Evolutionary conservation across 2,888 invertebrate genomes (phyloP).

Genomic region (Tanaodytes sp.): DNA sequence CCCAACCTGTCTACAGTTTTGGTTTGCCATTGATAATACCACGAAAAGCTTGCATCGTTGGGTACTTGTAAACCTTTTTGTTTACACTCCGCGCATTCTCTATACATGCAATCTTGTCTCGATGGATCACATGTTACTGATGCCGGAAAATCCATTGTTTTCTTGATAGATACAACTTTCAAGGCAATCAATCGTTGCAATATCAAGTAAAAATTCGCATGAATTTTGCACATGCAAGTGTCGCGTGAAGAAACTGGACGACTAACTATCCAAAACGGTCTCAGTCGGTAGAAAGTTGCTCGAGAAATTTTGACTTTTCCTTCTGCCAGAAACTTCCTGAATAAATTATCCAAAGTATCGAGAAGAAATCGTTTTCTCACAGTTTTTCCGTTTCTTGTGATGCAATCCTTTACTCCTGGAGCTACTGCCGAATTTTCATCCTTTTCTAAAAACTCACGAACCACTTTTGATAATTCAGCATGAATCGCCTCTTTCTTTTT

Average conservation of each 20-base stretch:
- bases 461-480: slow-evolving; percentile 12
- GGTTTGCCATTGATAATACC: slow-evolving; percentile 32
- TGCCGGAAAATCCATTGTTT: slow-evolving; percentile 6
- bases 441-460: slow-evolving; percentile 16
- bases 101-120: slow-evolving; percentile 16
- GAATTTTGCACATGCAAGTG: slow-evolving; percentile 23
- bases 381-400: slow-evolving; percentile 22
- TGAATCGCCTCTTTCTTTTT: slow-evolving; percentile 21
- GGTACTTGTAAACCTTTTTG: background rate
- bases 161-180: slow-evolving; percentile 25
- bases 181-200: slow-evolving; percentile 12
- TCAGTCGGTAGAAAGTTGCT: slow-evolving; percentile 35
- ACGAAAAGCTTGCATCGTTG: slow-evolving; percentile 7
- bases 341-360: slow-evolving; percentile 39
- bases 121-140: slow-evolving; percentile 21
- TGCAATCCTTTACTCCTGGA: slow-evolving; percentile 32
- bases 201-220: slow-evolving; percentile 36
- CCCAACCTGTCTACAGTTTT: slow-evolving; percentile 19
- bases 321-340: slow-evolving; percentile 28
- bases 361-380: slow-evolving; percentile 37
- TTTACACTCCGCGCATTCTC: slow-evolving; percentile 22
- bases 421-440: slow-evolving; percentile 30
- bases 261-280: slow-evolving; percentile 40
- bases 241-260: slow-evolving; percentile 36
- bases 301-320: slow-evolving; percentile 28